phyloP scores from a whole-genome alignment of 2,113 vertebrate species.

The Heliornis fulica region DNA sequence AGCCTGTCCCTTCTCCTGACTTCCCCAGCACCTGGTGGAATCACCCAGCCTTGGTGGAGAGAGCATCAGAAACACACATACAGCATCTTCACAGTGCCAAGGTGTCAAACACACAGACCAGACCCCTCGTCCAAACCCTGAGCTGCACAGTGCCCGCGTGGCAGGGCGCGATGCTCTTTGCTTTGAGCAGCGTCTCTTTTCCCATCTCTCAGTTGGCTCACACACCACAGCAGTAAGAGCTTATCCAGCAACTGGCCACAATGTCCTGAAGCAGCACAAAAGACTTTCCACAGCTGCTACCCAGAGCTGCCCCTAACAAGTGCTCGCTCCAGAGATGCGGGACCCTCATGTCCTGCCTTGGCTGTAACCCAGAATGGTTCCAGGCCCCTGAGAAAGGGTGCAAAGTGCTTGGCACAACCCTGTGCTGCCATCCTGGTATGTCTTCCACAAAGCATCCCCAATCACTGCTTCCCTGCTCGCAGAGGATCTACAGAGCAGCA shows the following conservation, averaged over 20 bases:
- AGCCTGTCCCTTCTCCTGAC: neutral
- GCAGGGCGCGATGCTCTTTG: neutral
- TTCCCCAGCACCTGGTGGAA: neutral
- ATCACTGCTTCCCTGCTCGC: rapidly evolving
- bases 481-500: neutral
- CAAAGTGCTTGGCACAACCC: slow-evolving; percentile 11
- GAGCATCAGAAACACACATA: neutral
- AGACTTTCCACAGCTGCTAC: neutral
- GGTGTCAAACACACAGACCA: neutral
- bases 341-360: neutral
- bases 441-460: neutral
- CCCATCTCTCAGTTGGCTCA: neutral
- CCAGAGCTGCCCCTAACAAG: neutral
- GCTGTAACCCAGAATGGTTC: neutral
- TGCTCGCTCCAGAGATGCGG: neutral
- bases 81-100: neutral
- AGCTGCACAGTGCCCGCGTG: rapidly evolving
- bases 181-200: neutral
- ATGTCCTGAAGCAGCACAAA: neutral
- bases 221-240: neutral
- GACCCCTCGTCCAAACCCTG: neutral
- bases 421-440: rapidly evolving
- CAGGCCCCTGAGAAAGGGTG: slow-evolving; percentile 2
- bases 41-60: neutral
- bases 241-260: neutral